These are phyloP conservation scores for Ceratina calcarata DNA, from an alignment of 1,140 invertebrate species.

Conservation along the genomic window DNA sequence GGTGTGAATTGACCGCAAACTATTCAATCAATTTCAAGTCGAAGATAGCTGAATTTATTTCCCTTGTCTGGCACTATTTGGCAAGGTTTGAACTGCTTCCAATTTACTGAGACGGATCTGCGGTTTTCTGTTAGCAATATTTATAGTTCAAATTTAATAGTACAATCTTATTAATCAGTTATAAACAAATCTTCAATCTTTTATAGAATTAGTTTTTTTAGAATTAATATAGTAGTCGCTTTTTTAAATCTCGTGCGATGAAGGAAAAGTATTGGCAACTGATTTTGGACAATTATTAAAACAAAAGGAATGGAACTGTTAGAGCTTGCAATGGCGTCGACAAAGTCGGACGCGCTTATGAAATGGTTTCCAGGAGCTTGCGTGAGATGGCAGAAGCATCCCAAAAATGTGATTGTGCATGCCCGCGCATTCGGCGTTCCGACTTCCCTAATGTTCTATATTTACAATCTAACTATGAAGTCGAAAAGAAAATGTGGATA, in stretches of 20 bases:
- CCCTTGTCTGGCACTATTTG: not conserved
- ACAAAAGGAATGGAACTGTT: not conserved
- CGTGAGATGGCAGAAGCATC: constrained; percentile 62
- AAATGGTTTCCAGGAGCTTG: constrained; percentile 44
- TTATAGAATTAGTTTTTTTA: too few relatives aligned
- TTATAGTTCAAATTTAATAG: too few relatives aligned
- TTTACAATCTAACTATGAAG: constrained; percentile 18
- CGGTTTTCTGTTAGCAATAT: too few relatives aligned
- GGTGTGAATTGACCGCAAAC: constrained; percentile 9
- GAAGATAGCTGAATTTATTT: not conserved
- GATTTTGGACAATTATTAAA: not conserved
- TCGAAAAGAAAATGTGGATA: not conserved
- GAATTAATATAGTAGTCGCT: too few relatives aligned
- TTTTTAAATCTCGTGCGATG: too few relatives aligned
- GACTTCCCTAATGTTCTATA: constrained; percentile 30
- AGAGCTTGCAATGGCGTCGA: not conserved
- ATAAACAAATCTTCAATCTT: too few relatives aligned
- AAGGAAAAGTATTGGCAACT: not conserved
- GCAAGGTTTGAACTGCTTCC: not conserved
- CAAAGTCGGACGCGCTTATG: constrained; percentile 19
- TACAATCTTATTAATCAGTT: too few relatives aligned
- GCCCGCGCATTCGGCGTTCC: constrained; percentile 15
- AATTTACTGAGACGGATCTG: too few relatives aligned
- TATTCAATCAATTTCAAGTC: constrained; percentile 38
- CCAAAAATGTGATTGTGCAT: constrained; percentile 25